Evolutionary conservation across 92 coral and sea anemone species (phyloP), one percentile per base, ranked within the genome.

Genomic region (Siderastrea radians): DNA sequence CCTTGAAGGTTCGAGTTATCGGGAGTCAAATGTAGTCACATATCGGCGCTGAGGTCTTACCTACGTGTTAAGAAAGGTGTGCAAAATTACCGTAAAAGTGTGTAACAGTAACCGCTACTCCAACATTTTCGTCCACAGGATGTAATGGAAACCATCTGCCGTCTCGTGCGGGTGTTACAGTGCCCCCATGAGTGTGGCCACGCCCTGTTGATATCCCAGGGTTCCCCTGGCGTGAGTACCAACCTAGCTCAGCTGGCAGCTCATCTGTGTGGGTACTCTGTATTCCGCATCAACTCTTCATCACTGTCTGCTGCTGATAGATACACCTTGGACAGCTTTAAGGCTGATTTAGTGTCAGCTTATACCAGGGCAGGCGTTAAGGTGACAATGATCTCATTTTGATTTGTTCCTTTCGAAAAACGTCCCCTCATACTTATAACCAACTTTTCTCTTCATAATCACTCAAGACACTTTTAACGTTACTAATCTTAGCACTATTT

Each of bases 141-240:
- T 87, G 97, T 95, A 4, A 94, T 98, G 91, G 99, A 98, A 88
- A 93, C 96, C 59, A 96, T 95, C 65, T 98, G 99, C 75, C 95
- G 99, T 44, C 93, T 98, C 63, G 98, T 98, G 38, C 94, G 99
- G 67, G 92, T 98, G 10, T 70, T 98, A 14, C 99, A 98, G 84
- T 90, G 94, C 12, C 99, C 99, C 49, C 99, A 98, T 67, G 99
- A 98, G 79, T 98, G 99, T 76, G 96, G 99, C 82, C 98, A 98
- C 81, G 98, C 99, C 66, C 62, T 98, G 80, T 81, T 98, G 47
- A 96, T 97, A 60, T 93, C 98, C 51, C 97, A 95, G 75, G 99
- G 99, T 3, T 97, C 98, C 14, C 99, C 99, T 2, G 99, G 99
- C 44, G 89, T 94, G 45, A 96, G 97, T 71, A 92, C 98, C 61